These are phyloP conservation scores for Conus betulinus DNA, from an alignment of 1,140 invertebrate species.

Conservation along the genomic window DNA sequence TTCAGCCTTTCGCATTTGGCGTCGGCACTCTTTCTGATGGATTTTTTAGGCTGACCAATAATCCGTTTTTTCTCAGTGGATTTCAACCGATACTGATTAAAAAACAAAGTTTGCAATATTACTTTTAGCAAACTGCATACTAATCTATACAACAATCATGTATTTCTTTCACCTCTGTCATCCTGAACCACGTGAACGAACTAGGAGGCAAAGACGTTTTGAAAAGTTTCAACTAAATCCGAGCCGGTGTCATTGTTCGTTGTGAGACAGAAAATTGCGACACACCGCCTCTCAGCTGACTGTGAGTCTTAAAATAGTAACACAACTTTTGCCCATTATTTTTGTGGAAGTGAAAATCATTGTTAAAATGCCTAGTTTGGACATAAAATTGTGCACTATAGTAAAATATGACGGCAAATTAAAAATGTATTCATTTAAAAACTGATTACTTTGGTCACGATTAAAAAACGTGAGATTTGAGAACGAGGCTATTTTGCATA, in stretches of 20 bases:
- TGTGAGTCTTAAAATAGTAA: conserved; percentile 23
- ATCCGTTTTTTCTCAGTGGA: too few species aligned
- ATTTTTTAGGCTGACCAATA: too few species aligned
- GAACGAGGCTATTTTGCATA: conserved; percentile 44
- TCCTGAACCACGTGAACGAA: background rate
- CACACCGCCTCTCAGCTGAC: background rate
- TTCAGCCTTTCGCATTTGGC: too few species aligned
- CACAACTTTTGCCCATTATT: conserved; percentile 20
- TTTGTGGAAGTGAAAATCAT: background rate
- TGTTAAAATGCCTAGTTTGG: background rate
- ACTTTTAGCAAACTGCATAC: too few species aligned
- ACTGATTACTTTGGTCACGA: background rate
- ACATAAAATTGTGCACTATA: background rate
- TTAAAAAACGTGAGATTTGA: conserved; percentile 16
- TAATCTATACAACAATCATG: too few species aligned
- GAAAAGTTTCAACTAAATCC: background rate
- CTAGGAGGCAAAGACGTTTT: background rate
- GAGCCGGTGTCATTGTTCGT: background rate
- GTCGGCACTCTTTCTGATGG: too few species aligned
- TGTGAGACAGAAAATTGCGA: background rate
- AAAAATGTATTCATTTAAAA: background rate
- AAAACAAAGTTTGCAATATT: too few species aligned
- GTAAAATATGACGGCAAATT: background rate
- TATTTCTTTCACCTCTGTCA: too few species aligned
- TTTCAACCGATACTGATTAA: too few species aligned